Conservation (phyloP, 2,888 invertebrate species). For the Cremastinae sp. region DNA sequence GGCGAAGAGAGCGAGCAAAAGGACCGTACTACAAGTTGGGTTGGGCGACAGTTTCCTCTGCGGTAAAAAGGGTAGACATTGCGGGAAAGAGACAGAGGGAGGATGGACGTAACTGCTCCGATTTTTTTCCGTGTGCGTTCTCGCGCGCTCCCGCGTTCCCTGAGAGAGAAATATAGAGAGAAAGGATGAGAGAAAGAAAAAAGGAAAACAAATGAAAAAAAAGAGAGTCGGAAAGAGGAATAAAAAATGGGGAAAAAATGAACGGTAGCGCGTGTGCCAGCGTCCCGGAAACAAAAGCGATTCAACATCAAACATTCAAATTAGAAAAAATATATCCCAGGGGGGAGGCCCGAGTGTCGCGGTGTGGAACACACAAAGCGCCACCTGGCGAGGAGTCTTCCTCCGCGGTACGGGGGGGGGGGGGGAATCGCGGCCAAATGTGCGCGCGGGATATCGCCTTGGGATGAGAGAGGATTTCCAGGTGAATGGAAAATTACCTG, state of each 20-base stretch:
- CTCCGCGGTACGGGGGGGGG: no score
- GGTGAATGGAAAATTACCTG: not conserved
- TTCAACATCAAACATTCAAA: constrained; percentile 74
- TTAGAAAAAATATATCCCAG: constrained; percentile 66
- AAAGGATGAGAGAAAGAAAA: not conserved
- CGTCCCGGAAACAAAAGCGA: constrained; percentile 68
- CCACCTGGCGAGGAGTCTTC: no score
- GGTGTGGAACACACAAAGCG: not conserved
- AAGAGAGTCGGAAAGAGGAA: not conserved
- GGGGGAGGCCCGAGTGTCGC: no score
- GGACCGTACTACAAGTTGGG: constrained; percentile 36
- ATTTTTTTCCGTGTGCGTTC: constrained; percentile 65
- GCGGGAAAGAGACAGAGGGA: constrained; percentile 23
- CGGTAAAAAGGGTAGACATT: constrained; percentile 40
- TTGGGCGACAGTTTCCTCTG: constrained; percentile 53
- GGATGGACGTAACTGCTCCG: constrained; percentile 67
- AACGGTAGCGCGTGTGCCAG: constrained; percentile 22
- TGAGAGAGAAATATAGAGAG: not conserved
- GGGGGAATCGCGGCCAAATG: no score
- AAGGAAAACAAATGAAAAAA: not conserved
- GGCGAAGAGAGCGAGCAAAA: constrained; percentile 64
- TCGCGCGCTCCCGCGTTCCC: not conserved
- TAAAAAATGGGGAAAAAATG: not conserved
- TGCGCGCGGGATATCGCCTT: not conserved
- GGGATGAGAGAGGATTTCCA: not conserved